Evolutionary conservation across 2,888 invertebrate species (phyloP), one percentile per base, ranked within the genome.

Genomic region (Miltochrista miniata): DNA sequence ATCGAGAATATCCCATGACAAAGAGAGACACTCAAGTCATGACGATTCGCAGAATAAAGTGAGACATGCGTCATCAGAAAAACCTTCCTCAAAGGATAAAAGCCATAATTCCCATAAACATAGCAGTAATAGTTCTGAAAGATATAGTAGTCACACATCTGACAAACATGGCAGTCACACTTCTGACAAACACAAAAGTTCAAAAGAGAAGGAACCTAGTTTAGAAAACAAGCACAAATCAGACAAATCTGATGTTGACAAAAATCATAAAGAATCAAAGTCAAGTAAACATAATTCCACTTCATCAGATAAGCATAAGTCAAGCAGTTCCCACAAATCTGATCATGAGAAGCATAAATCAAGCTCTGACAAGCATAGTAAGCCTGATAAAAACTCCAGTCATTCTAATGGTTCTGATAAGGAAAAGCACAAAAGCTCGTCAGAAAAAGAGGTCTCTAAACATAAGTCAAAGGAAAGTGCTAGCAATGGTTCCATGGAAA

Each of bases 401-500:
- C 56, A 60, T 29, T 47, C 36, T n/a, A 61, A 68, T 31, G 55
- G 59, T 44, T 50, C 69, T 12, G 64, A 65, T 34, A 72, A 66
- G 46, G 72, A 72, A 13, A 74, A 68, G 45, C 65, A 76, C 30
- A 85, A 83, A 61, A 76, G 67, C 59, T 73, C 74, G 14, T 75
- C 77, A 58, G 83, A 82, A 31, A 83, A 78, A 51, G 83, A 85
- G 44, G 51, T 45, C 12, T 68, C 76, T 41, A 80, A 70, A 70
- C 74, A 81, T 36, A 85, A 74, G 67, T 72, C 81, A 58, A 85
- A 80, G 67, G 81, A 83, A 57, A 75, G 64, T 41, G 39, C 52
- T 53, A 72, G 64, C 52, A 72, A 70, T 72, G 79, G 68, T 75
- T 82, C 79, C 74, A 85, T 83, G 63, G 86, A 88, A 53, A 89